Base-by-base conservation (phyloP, 1,140 invertebrate genomes). In the Andricus grossulariae region DNA sequence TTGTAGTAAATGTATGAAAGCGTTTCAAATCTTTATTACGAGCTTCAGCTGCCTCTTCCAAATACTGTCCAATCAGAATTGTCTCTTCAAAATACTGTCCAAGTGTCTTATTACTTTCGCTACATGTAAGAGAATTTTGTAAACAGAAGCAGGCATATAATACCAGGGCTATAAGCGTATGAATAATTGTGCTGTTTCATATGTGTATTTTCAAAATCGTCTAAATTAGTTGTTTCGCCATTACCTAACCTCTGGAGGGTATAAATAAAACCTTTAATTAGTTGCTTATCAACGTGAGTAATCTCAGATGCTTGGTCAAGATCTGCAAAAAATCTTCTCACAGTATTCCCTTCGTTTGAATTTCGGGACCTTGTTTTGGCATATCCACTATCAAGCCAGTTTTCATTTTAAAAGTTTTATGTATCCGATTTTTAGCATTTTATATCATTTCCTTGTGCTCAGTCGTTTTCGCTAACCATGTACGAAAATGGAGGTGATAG, bases 311-410 rank as follows among this genome's bases (percentile, higher is more conserved):
- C 50, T 19, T 78, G 19, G 66, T 86, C 71, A 8, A 77, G 54
- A 77, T 89, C 70, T 21, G 51, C 50, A 80, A 90, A 91, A 81
- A 90, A 91, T 79, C 84, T 83, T 78, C 86, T 74, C 13, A 76
- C 77, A 0, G 87, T 89, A 72, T 91, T 91, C 5, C 85, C 83
- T 8, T 50, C 49, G 71, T 77, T 80, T 2, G 54, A 32, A 32
- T 10, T 73, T 15, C 72, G 16, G 16, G 16, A 52, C 72, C 50
- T 32, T 84, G 60, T 84, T 89, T 90, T 0, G 85, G 84, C 15
- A 86, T 66, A 81, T 91, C 88, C 55, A 90, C 83, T 21, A 89
- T 75, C 2, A 90, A 72, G 1, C 84, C 82, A 10, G 83, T 75
- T 82, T 85, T 50, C 21, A 76, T 77, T 76, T 77, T 78, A 45